These are phyloP conservation scores for Engraulis encrasicolus DNA, from an alignment of 2,113 vertebrate genomes.

Conservation along the genomic window DNA sequence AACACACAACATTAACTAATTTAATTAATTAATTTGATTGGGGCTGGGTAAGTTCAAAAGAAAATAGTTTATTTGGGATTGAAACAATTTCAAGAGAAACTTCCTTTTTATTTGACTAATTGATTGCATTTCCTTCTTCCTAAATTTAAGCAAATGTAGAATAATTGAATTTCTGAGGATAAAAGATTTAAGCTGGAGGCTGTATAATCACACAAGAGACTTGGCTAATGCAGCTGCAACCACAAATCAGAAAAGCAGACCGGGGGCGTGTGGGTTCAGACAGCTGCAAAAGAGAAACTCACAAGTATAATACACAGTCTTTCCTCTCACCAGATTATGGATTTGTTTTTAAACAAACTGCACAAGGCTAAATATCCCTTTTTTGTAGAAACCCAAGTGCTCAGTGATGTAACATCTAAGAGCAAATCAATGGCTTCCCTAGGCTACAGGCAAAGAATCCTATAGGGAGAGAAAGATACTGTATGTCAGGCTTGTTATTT, in stretches of 20 bases:
- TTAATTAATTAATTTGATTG: neutral
- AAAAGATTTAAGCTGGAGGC: neutral
- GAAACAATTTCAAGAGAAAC: neutral
- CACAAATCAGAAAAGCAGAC: neutral
- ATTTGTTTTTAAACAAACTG: too few species aligned
- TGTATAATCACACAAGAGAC: neutral
- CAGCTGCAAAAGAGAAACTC: neutral
- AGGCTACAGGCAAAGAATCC: too few species aligned
- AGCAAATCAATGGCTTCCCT: too few species aligned
- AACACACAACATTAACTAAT: neutral
- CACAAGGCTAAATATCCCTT: too few species aligned
- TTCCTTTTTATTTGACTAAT: neutral
- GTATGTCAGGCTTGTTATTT: too few species aligned
- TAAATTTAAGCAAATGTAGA: neutral
- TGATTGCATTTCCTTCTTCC: neutral
- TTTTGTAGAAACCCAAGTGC: too few species aligned
- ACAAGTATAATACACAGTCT: neutral
- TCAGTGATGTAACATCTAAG: too few species aligned
- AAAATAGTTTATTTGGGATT: neutral
- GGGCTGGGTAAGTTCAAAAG: too few species aligned
- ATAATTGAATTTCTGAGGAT: conserved; percentile 7
- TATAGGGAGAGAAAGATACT: too few species aligned
- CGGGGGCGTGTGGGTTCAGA: neutral
- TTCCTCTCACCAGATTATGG: too few species aligned
- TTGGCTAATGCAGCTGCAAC: neutral